Evolutionary conservation across 1,140 invertebrate genomes (phyloP).

Genomic region (Papilio glaucus): DNA sequence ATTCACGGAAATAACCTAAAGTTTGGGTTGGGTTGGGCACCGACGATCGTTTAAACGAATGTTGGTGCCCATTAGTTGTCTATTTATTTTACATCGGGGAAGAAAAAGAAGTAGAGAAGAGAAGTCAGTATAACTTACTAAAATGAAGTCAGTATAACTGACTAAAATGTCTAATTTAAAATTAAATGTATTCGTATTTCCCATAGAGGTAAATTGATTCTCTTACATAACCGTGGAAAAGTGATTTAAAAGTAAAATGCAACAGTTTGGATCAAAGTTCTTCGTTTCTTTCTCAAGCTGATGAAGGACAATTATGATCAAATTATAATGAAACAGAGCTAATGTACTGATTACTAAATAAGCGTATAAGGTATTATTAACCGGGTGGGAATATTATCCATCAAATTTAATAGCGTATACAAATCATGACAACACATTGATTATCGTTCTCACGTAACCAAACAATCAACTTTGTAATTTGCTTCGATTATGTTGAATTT

Average conservation of each 20-base stretch:
- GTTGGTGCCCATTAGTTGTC: too few species aligned
- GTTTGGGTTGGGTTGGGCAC: too few species aligned
- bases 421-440: not conserved
- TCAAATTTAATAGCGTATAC: conserved; percentile 8
- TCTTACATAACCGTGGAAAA: not conserved
- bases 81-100: too few species aligned
- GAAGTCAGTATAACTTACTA: too few species aligned
- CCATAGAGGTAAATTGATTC: too few species aligned
- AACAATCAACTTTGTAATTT: conserved; percentile 4
- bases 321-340: not conserved
- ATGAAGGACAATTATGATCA: not conserved
- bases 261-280: conserved; percentile 5
- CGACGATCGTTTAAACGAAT: too few species aligned
- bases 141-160: too few species aligned
- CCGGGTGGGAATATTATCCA: not conserved
- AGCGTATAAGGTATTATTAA: conserved; percentile 3
- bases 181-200: too few species aligned
- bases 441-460: conserved; percentile 11
- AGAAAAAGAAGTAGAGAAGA: too few species aligned
- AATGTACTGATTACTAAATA: not conserved
- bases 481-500: not conserved
- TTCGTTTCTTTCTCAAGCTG: not conserved
- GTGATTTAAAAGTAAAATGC: not conserved
- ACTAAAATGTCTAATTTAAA: too few species aligned
- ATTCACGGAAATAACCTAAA: too few species aligned